Conservation (phyloP, 2,888 invertebrate genomes). For the Eulithis prunata region DNA sequence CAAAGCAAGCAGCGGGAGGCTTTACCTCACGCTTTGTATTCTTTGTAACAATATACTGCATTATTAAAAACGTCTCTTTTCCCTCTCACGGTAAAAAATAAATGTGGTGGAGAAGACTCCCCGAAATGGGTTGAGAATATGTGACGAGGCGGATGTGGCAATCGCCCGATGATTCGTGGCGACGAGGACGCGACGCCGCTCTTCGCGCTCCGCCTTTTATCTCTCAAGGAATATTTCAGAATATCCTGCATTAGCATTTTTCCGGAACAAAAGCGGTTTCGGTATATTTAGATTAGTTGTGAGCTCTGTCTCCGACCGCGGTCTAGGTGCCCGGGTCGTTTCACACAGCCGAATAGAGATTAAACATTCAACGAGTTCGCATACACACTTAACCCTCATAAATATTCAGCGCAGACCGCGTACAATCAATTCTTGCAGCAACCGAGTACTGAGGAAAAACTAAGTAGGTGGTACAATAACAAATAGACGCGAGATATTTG, state of each 20-base stretch:
- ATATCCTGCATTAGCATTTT: slow-evolving; percentile 48
- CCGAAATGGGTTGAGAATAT: slow-evolving; percentile 61
- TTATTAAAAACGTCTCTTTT: slow-evolving; percentile 74
- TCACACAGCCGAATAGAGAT: slow-evolving; percentile 72
- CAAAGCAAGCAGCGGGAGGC: slow-evolving; percentile 59
- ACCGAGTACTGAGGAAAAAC: slow-evolving; percentile 68
- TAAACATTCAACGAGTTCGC: slow-evolving; percentile 83
- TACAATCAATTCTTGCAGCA: slow-evolving; percentile 80
- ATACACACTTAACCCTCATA: slow-evolving; percentile 83
- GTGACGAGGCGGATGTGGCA: slow-evolving; percentile 56
- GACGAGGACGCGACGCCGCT: slow-evolving; percentile 47
- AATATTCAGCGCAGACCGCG: slow-evolving; percentile 79
- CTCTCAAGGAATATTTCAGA: slow-evolving; percentile 48
- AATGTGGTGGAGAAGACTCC: slow-evolving; percentile 58
- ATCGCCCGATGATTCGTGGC: slow-evolving; percentile 56
- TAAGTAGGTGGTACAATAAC: slow-evolving; percentile 76
- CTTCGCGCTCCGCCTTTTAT: slow-evolving; percentile 55
- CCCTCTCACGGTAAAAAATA: slow-evolving; percentile 65
- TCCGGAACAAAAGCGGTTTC: slow-evolving; percentile 30
- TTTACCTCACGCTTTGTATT: slow-evolving; percentile 69
- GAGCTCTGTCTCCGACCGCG: slow-evolving; percentile 25
- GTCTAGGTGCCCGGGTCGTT: slow-evolving; percentile 31
- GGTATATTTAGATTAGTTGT: slow-evolving; percentile 35
- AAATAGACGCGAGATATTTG: slow-evolving; percentile 67
- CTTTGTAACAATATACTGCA: slow-evolving; percentile 76